Percentiles rank a stretch among this genome's conserved stretches.
Evolutionary conservation across 2,888 invertebrate genomes (phyloP).

Genomic region (Drosophila limbata): DNA sequence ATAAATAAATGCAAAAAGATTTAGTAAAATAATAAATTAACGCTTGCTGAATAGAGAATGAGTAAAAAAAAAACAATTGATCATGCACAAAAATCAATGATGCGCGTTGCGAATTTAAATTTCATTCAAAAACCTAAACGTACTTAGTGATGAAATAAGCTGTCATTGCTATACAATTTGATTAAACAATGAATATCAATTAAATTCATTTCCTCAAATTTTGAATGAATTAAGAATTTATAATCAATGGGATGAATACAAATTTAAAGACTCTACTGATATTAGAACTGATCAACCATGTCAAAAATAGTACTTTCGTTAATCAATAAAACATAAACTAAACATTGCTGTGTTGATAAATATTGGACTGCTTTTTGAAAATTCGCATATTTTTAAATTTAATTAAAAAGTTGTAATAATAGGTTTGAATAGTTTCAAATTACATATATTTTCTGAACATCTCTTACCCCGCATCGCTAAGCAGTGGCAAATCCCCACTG

Average conservation of each 20-base stretch:
- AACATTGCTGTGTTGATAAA: not conserved
- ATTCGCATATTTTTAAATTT: too few species aligned
- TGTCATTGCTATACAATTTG: not conserved
- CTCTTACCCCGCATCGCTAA: slow-evolving; percentile 83
- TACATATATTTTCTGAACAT: not conserved
- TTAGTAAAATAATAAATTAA: not conserved
- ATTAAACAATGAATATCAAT: slow-evolving; percentile 7
- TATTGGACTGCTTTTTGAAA: too few species aligned
- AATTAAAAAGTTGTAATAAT: too few species aligned
- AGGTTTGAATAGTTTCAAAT: too few species aligned
- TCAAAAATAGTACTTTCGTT: not conserved
- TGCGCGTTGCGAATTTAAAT: slow-evolving; percentile 6
- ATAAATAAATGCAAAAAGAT: not conserved
- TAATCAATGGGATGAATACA: not conserved
- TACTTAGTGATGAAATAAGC: not conserved
- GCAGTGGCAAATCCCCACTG: slow-evolving; percentile 83
- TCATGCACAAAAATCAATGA: slow-evolving; percentile 3
- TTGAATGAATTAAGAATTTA: not conserved
- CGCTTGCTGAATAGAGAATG: not conserved
- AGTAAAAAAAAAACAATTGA: not conserved
- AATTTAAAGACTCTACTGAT: not conserved
- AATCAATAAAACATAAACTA: not conserved
- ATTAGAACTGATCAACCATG: not conserved
- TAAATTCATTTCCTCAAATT: slow-evolving; percentile 4
- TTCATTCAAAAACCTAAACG: not conserved